Base-by-base conservation (phyloP, 2,797 vertebrate species). In the Cottoperca gobio region DNA sequence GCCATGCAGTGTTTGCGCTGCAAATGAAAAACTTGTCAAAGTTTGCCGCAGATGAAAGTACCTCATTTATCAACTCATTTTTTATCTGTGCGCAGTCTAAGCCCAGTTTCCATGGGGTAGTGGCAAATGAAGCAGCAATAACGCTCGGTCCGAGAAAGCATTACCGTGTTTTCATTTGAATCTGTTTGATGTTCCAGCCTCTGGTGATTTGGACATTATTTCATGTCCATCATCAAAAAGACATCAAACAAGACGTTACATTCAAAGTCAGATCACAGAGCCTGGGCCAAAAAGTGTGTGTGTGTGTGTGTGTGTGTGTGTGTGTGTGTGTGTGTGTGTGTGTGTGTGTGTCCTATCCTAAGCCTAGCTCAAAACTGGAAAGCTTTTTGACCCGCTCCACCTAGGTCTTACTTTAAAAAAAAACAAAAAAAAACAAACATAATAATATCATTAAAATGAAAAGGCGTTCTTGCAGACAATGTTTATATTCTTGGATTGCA, bases 181-280 rank as follows among this genome's bases (percentile, higher is more conserved):
- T 68, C 63, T n/a, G 87, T 95, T 94, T 94, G 93, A 94, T 92
- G 92, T 93, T 87, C 26, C 74, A 43, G 89, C 91, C 87, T 70
- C 88, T 89, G 83, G 91, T 91, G 89, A 88, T 90, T 92, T 93
- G 80, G 89, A 92, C 91, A 93, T 93, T 93, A 93, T 94, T 94
- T 94, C 89, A 94, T 92, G 93, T 94, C 93, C 90, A 94, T 92
- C 93, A 93, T 94, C 93, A 93, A 94, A 93, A 93, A 93, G 86
- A 93, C 92, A 94, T 94, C 92, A 94, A 93, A 93, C 87, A 88
- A 87, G 83, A 93, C 73, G 79, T 63, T 82, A 78, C 78, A 87
- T 89, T 90, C 82, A 85, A 70, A 92, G 88, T 93, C 88, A 76
- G 81, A 92, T 92, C 92, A 90, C 72, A 86, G 78, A 77, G 72